phyloP scores from a whole-genome alignment of 2,797 vertebrate genomes.

The Micrastur ruficollis region DNA sequence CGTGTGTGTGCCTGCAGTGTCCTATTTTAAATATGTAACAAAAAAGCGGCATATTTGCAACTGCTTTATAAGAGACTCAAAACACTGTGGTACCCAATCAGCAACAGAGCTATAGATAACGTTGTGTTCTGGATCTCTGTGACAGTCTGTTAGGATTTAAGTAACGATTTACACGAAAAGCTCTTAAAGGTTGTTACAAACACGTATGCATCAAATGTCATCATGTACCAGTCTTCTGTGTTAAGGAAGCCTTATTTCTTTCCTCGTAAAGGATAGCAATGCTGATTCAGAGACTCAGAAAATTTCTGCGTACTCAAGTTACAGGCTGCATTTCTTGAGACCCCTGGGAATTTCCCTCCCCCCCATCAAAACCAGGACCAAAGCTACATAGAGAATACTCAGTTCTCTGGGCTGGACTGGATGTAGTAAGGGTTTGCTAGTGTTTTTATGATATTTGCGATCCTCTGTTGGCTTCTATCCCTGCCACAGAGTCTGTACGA shows the following conservation, averaged over 20 bases:
- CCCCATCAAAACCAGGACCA: not conserved
- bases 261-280: not conserved
- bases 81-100: not conserved
- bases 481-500: not conserved
- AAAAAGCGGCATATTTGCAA: not conserved
- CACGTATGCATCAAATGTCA: not conserved
- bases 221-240: not conserved
- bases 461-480: not conserved
- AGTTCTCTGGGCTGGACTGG: not conserved
- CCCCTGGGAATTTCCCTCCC: not conserved
- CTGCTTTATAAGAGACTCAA: not conserved
- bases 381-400: not conserved
- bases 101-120: not conserved
- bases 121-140: not conserved
- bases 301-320: not conserved
- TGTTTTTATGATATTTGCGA: not conserved
- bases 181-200: not conserved
- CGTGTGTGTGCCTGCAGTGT: not conserved
- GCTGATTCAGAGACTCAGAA: not conserved
- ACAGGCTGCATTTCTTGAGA: not conserved
- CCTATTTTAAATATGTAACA: not conserved
- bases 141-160: not conserved
- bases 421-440: not conserved
- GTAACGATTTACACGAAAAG: not conserved
- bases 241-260: not conserved